Evolutionary conservation across 2,888 invertebrate genomes (phyloP), one percentile per base, ranked within the genome.

Genomic region (Drosophila quinaria): DNA sequence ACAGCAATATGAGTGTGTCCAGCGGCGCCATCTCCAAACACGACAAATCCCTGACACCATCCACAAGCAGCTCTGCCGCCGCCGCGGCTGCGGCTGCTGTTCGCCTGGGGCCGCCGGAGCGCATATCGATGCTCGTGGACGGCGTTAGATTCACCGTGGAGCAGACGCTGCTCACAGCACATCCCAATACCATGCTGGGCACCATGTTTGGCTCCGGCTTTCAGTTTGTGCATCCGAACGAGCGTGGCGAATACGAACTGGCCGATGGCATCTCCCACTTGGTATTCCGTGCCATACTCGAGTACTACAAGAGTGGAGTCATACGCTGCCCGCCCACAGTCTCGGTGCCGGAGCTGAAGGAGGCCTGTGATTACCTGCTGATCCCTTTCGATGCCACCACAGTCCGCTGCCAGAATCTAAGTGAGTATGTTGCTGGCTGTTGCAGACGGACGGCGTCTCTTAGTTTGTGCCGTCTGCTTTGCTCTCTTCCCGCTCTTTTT

Each of bases 101-200:
- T n/a, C 87, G 89, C 9, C 68, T 81, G 9, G 74, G 70, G 13
- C 82, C 91, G 6, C 90, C 91, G 8, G 97, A 97, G 83, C 94
- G 97, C 66, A 96, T 98, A 60, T 98, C 98, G 2, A 94, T 99
- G 54, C 96, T 99, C n/a, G 99, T 99, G 13, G 99, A 99, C 91
- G 98, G 97, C 89, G 98, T 98, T 0, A 94, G 98, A 76, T 98
- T 98, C 92, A 96, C 99, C 49, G 96, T 99, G 22, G 98, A 99
- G 92, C 97, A 98, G 6, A 96, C 97, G 2, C 94, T 99, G 72
- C 97, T 99, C 90, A 96, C 97, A 10, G 97, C 97, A 3, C 97
- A 99, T 93, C 98, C 99, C 0, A 98, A 99, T 91, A 99, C 99
- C 0, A 99, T 99, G 99, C 94, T 99, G 35, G 99, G 99, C n/a